Conservation (phyloP, 1,140 invertebrate genomes). For the Apocrypta bakeri region DNA sequence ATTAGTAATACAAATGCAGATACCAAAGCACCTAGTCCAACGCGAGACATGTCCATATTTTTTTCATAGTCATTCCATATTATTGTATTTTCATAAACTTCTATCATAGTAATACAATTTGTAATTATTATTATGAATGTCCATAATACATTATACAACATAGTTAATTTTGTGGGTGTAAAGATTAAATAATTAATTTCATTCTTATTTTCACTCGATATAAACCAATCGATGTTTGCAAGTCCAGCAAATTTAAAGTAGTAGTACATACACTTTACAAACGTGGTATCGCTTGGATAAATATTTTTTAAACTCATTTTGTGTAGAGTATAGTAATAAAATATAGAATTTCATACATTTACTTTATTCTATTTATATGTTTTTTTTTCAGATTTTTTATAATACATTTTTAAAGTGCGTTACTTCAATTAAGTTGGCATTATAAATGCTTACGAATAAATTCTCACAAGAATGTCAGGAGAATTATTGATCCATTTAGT, state of each 20-base stretch:
- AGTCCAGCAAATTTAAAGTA: neutral
- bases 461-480: too few species aligned
- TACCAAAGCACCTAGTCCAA: neutral
- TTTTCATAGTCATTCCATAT: neutral
- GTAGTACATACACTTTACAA: neutral
- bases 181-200: neutral
- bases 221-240: neutral
- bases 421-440: too few species aligned
- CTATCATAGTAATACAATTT: neutral
- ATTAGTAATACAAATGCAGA: neutral
- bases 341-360: too few species aligned
- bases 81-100: neutral
- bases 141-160: neutral
- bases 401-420: too few species aligned
- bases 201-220: neutral
- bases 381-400: too few species aligned
- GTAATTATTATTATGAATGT: neutral
- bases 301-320: too few species aligned
- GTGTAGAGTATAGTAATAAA: too few species aligned
- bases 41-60: neutral
- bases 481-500: too few species aligned
- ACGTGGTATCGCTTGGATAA: neutral
- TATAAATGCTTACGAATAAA: too few species aligned
- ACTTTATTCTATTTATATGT: too few species aligned
- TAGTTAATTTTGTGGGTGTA: neutral